Conservation (phyloP, 2,113 vertebrate genomes). For the Cochlearius cochlearius region DNA sequence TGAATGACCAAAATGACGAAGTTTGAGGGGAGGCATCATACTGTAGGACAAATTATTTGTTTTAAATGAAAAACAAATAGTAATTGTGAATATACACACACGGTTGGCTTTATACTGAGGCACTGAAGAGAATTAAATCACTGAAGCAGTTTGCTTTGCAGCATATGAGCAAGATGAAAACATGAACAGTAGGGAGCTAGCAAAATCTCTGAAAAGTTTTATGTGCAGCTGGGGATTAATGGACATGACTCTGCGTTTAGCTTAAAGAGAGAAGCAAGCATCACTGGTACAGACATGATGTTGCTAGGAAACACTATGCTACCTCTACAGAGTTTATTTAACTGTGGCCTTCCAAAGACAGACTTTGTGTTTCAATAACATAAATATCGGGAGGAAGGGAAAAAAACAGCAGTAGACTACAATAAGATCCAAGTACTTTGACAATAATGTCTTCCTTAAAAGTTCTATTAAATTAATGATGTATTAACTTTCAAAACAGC, state of each 20-base stretch:
- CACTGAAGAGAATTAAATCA: slow-evolving; percentile 67
- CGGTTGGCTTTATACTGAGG: background rate
- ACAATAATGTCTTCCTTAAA: background rate
- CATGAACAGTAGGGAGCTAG: slow-evolving; percentile 74
- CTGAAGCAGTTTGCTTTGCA: slow-evolving; percentile 64
- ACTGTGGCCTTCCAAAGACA: slow-evolving; percentile 64
- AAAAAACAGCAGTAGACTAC: slow-evolving; percentile 38
- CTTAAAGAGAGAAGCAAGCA: slow-evolving; percentile 66
- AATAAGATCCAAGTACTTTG: background rate
- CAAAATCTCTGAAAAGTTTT: slow-evolving; percentile 74
- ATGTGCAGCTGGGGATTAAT: slow-evolving; percentile 78
- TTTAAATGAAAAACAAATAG: slow-evolving; percentile 59
- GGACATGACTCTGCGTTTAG: slow-evolving; percentile 77
- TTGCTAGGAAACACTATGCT: slow-evolving; percentile 76
- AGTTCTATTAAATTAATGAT: background rate
- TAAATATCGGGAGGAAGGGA: slow-evolving; percentile 11
- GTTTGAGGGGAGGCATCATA: slow-evolving; percentile 7
- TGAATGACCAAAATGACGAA: slow-evolving; percentile 27
- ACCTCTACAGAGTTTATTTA: slow-evolving; percentile 57
- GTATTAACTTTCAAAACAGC: background rate
- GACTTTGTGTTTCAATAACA: slow-evolving; percentile 47
- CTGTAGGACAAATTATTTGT: slow-evolving; percentile 27
- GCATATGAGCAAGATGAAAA: slow-evolving; percentile 72
- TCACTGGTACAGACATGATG: slow-evolving; percentile 56
- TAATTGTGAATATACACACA: slow-evolving; percentile 37